Evolutionary conservation across 2,113 vertebrate species (phyloP).

Genomic region (Felis chaus): DNA sequence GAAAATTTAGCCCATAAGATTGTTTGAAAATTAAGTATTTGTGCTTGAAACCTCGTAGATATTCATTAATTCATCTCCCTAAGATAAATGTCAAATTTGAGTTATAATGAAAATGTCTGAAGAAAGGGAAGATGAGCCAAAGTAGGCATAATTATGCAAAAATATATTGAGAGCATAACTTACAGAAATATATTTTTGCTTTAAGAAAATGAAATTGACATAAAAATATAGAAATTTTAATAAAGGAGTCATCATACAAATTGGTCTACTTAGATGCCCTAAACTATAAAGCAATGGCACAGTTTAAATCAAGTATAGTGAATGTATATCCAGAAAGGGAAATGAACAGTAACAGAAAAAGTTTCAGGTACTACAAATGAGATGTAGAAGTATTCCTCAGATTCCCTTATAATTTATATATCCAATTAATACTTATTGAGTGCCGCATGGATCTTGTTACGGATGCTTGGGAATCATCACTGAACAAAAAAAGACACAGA

Average conservation of each 20-base stretch:
- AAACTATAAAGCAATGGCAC: background rate
- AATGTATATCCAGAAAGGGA: background rate
- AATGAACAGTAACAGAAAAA: background rate
- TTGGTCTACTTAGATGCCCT: background rate
- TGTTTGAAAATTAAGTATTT: background rate
- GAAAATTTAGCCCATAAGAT: background rate
- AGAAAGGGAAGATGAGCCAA: background rate
- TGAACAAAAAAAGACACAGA: background rate
- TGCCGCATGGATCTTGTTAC: background rate
- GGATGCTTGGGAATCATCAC: background rate
- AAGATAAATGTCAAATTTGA: background rate
- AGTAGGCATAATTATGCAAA: background rate
- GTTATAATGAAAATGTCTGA: background rate
- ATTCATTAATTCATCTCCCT: background rate
- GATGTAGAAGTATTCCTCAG: background rate
- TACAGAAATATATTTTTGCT: background rate
- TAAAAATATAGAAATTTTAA: background rate
- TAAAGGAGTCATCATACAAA: background rate
- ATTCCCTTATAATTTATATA: background rate
- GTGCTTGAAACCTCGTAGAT: background rate
- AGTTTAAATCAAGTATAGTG: background rate
- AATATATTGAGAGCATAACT: background rate
- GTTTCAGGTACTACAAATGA: background rate
- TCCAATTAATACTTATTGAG: background rate
- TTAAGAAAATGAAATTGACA: background rate